Percentiles rank a stretch among this genome's conserved stretches.
Evolutionary conservation across 2,797 vertebrate genomes (phyloP).

Genomic region (Columba guinea): DNA sequence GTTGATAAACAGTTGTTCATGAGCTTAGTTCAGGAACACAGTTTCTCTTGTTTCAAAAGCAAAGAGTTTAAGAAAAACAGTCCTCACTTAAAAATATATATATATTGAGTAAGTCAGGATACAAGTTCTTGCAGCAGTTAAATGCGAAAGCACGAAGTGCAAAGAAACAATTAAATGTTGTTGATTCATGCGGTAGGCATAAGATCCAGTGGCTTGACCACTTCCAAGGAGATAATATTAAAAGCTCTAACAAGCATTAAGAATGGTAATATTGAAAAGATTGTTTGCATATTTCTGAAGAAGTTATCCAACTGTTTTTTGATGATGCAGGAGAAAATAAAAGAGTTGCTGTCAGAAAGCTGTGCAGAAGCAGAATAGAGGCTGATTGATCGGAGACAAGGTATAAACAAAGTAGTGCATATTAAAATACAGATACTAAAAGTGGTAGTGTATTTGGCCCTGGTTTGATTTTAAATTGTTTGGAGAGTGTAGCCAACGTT

Average conservation of each 20-base stretch:
- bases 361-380: background rate
- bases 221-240: background rate
- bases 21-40: background rate
- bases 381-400: background rate
- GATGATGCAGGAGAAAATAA: background rate
- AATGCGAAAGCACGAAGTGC: background rate
- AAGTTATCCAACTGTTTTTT: background rate
- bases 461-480: background rate
- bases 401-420: background rate
- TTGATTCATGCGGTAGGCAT: background rate
- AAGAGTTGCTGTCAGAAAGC: background rate
- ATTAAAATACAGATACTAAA: background rate
- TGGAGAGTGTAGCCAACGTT: fast-evolving
- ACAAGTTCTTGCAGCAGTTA: background rate
- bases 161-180: background rate
- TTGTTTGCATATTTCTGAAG: background rate
- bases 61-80: background rate
- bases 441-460: background rate
- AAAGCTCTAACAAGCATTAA: background rate
- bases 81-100: background rate
- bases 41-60: background rate
- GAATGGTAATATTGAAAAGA: background rate
- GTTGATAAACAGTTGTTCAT: background rate
- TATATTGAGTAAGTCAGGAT: background rate
- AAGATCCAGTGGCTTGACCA: fast-evolving